phyloP scores from a whole-genome alignment of 2,113 vertebrate species.

The Pseudonaja textilis region DNA sequence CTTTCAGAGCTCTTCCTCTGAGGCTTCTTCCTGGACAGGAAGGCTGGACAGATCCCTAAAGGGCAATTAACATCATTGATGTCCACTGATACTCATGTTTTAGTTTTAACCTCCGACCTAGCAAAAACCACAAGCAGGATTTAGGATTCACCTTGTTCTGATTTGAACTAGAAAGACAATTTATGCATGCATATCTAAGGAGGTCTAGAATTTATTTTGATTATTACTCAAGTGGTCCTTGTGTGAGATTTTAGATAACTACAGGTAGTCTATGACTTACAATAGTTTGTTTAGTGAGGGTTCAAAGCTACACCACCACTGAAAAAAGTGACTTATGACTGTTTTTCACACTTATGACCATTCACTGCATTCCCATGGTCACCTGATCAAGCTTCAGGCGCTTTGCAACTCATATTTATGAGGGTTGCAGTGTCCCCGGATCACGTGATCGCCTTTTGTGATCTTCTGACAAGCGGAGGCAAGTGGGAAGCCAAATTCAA shows the following conservation, averaged over 20 bases:
- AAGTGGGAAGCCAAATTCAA: not conserved
- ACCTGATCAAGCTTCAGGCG: not conserved
- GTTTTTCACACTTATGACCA: not conserved
- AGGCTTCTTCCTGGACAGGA: not conserved
- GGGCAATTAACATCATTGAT: not conserved
- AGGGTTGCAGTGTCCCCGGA: not conserved
- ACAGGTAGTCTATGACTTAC: not conserved
- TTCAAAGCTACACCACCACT: not conserved
- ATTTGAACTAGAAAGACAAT: not conserved
- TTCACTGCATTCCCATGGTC: not conserved
- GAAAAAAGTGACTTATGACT: not conserved
- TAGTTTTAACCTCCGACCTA: not conserved
- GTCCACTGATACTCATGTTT: not conserved
- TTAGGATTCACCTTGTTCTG: not conserved
- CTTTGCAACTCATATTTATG: not conserved
- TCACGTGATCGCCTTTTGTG: not conserved
- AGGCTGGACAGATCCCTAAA: not conserved
- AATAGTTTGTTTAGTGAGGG: not conserved
- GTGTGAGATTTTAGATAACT: not conserved
- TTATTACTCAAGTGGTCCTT: not conserved
- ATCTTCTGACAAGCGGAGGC: not conserved
- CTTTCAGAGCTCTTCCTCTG: not conserved
- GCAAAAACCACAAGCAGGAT: not conserved
- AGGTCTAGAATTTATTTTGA: not conserved
- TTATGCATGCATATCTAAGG: not conserved